Base-by-base conservation (phyloP, 2,113 vertebrate species). In the Pachycephala philippinensis region DNA sequence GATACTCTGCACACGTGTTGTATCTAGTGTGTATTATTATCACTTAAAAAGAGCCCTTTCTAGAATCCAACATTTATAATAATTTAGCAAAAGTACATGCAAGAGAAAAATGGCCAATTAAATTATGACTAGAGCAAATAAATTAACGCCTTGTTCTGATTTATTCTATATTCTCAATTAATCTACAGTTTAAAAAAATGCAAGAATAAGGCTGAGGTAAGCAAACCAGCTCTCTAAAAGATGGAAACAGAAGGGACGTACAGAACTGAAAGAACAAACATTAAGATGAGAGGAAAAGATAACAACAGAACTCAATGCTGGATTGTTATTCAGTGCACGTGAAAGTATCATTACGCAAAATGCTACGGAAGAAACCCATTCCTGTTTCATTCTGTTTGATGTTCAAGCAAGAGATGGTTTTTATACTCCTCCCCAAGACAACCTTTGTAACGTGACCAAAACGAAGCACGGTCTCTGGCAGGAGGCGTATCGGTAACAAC, bases 361-460 rank as follows among this genome's bases (percentile, higher is more conserved):
- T 0, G 5, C 28, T n/a, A 16, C 31, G 11, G 9, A 33, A 37
- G 1, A 75, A 70, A 19, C 7, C 3, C 11, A 2, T 4, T 71
- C 19, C 24, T 21, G 22, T 40, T 49, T 11, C 33, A 1, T 5
- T 15, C 42, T 2, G 8, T 33, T 11, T 20, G 30, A 17, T 1
- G 13, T 6, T n/a, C 37, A 40, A 23, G 13, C 15, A 56, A 44
- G 17, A 47, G 13, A 6, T 0, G 7, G 0, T 10, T 57, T 57
- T 23, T 6, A 6, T 26, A 4, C 6, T 50, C 13, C 30, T 13
- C 10, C 40, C 6, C 8, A 57, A 15, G 6, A 8, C 39, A 44
- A 16, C 15, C 40, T 33, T 5, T 15, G 13, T 2, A 6, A 19
- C 18, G 17, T 0, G 6, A 28, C 26, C 39, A 6, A 17, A 47